Conservation (phyloP, 2,797 vertebrate species). For the Sebastiscus albofasciatus region DNA sequence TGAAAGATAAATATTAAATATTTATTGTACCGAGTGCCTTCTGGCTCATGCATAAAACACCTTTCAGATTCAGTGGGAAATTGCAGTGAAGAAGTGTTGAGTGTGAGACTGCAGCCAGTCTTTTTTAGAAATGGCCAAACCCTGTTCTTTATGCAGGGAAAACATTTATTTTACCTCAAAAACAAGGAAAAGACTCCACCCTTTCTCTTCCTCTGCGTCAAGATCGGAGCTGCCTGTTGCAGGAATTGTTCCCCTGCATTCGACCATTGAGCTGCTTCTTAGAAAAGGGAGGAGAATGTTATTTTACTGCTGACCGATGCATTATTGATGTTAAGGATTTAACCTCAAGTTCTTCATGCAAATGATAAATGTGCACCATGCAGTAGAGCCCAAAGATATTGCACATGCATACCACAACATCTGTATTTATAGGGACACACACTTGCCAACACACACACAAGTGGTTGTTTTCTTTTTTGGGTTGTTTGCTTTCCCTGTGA, state of each 20-base stretch:
- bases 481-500: constrained; percentile 36
- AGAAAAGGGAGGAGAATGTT: constrained; percentile 49
- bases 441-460: constrained; percentile 39
- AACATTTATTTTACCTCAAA: constrained; percentile 81
- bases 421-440: constrained; percentile 18
- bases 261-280: constrained; percentile 39
- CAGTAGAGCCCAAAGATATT: constrained; percentile 2
- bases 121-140: constrained; percentile 56
- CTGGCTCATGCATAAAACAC: constrained; percentile 81
- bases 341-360: constrained; percentile 35
- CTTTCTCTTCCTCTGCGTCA: constrained; percentile 67
- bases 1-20: constrained; percentile 85
- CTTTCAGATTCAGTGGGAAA: constrained; percentile 65
- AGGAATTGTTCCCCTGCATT: constrained; percentile 50
- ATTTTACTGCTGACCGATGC: constrained; percentile 44
- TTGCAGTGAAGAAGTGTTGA: constrained; percentile 52
- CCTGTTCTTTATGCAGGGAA: constrained; percentile 67
- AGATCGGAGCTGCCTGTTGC: constrained; percentile 53
- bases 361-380: constrained; percentile 17
- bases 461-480: constrained; percentile 29
- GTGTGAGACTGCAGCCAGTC: constrained; percentile 54
- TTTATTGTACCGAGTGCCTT: constrained; percentile 76
- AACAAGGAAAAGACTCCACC: constrained; percentile 77
- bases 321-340: constrained; percentile 50
- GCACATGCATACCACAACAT: constrained; percentile 9